Percentiles rank a stretch among this genome's conserved stretches.
These are phyloP conservation scores for Poeciliopsis paucimaculata DNA, from an alignment of 2,797 vertebrate genomes.

Conservation along the genomic window DNA sequence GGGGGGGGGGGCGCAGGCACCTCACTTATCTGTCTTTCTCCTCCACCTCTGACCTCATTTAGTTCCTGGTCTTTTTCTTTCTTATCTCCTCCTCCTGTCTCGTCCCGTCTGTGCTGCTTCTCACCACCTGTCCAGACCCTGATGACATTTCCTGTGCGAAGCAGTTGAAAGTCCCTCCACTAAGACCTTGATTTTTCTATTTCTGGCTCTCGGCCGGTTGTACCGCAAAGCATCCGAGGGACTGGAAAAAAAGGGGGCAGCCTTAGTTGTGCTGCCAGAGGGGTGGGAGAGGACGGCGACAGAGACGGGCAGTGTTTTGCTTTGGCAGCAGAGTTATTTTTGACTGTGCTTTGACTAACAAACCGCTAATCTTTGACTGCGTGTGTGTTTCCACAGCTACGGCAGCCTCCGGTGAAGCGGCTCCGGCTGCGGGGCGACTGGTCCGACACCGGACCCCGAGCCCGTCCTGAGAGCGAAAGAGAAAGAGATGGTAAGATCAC, in stretches of 20 bases:
- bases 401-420: conserved; percentile 96
- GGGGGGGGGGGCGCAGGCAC: conserved; percentile 23
- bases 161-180: conserved; percentile 38
- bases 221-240: conserved; percentile 44
- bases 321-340: conserved; percentile 74
- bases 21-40: conserved; percentile 9
- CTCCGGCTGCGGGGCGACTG: conserved; percentile 95
- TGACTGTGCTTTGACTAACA: conserved; percentile 69
- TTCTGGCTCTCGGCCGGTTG: conserved; percentile 64
- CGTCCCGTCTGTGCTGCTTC: conserved; percentile 30
- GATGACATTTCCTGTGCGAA: conserved; percentile 48
- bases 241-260: conserved; percentile 60
- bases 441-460: conserved; percentile 98
- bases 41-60: conserved; percentile 51
- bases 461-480: conserved; percentile 95
- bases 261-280: conserved; percentile 48
- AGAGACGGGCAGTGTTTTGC: conserved; percentile 65
- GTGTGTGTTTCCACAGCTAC: conserved; percentile 81
- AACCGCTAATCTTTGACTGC: conserved; percentile 49
- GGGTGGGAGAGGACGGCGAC: conserved; percentile 51
- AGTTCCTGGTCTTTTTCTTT: conserved; percentile 9
- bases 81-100: conserved; percentile 13
- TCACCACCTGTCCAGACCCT: conserved; percentile 51
- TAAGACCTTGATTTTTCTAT: conserved; percentile 52
- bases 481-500: conserved; percentile 91